Evolutionary conservation across 2,113 vertebrate species (phyloP), one percentile per base, ranked within the genome.

Genomic region (Onychorhynchus coronatus): DNA sequence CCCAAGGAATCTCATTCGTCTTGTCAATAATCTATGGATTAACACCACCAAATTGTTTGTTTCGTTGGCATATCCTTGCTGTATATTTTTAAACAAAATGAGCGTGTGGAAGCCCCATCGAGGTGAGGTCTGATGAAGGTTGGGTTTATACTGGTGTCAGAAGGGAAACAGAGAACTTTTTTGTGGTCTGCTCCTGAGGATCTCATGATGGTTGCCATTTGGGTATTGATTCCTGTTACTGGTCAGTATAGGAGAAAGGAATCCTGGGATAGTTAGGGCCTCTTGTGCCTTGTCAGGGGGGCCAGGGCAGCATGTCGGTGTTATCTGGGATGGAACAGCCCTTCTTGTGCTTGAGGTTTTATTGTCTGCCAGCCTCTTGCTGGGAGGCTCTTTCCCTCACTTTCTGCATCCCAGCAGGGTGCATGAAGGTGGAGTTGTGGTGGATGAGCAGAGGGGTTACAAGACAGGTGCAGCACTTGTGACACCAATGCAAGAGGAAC

Each of bases 1-100:
- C 85, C 94, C 88, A 86, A 96, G 95, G 92, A 97, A 96, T 96
- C 83, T 89, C 92, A 97, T 98, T 98, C 9, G 5, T 98, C 96
- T 98, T 97, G 95, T 96, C 94, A 86, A 77, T 97, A 97, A 97
- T 94, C 93, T 85, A 39, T 92, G 92, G 79, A 94, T 97, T 96
- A 97, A 96, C 90, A 97, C 85, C 88, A 96, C 79, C 91, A 95
- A 84, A 95, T 83, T 82, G 75, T 95, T 95, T 94, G 92, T 96
- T 97, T 86, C 53, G 1, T 80, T 71, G 85, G 47, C 84, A 62
- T 72, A 47, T 44, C 44, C 58, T 71, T 4, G 1, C 33, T 46
- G 33, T 41, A 3, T 76, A 7, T 87, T 95, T 95, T 88, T 79
- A 82, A 91, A 85, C 10, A 12, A 91, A 90, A 84, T 8, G 80